These are phyloP conservation scores for Eristalis intricaria DNA, from an alignment of 2,888 invertebrate genomes.

Conservation along the genomic window DNA sequence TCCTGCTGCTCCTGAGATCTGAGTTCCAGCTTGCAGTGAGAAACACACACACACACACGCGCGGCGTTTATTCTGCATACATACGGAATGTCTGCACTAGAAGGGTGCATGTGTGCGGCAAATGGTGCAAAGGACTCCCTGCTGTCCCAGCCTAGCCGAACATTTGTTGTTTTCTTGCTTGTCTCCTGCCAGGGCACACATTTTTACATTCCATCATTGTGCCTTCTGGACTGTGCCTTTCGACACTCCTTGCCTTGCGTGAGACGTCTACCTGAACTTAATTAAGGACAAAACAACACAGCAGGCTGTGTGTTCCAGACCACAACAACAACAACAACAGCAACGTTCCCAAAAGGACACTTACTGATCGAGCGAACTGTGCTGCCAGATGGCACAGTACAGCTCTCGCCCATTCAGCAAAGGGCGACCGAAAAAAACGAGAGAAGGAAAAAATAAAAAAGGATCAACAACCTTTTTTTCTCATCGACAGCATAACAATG, in stretches of 20 bases:
- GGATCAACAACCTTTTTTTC: slow-evolving; percentile 9
- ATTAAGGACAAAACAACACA: slow-evolving; percentile 35
- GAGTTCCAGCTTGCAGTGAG: background rate
- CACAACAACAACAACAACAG: background rate
- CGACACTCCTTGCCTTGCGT: background rate
- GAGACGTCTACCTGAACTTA: slow-evolving; percentile 38
- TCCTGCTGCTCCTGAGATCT: background rate
- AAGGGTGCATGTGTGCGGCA: background rate
- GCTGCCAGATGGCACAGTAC: slow-evolving; percentile 37
- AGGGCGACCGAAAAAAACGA: background rate
- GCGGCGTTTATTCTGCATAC: background rate
- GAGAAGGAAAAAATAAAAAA: background rate
- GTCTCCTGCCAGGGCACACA: background rate
- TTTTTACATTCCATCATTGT: no score
- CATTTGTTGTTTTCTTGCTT: background rate
- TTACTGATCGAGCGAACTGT: slow-evolving; percentile 6
- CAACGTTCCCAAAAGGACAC: slow-evolving; percentile 14
- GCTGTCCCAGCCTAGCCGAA: background rate
- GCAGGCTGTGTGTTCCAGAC: background rate
- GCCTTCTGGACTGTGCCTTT: background rate
- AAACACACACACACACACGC: background rate
- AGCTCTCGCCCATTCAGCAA: background rate
- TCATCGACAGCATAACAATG: slow-evolving; percentile 3
- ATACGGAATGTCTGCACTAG: background rate
- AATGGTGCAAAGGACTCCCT: background rate